Conservation (phyloP, 2,797 vertebrate species). For the Gobio occitaniae region DNA sequence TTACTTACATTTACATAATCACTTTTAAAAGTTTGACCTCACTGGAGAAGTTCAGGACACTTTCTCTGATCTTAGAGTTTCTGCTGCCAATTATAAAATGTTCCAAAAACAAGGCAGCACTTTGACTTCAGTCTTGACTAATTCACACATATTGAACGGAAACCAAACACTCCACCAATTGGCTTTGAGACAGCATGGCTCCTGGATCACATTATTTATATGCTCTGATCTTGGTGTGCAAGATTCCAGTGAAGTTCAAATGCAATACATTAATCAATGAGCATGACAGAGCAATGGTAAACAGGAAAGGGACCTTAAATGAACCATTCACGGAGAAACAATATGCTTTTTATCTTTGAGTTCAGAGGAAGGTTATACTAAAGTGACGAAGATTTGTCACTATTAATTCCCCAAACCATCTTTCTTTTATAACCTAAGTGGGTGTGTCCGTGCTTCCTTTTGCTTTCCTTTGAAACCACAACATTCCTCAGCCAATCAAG, state of each 20-base stretch:
- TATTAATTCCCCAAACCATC: not conserved
- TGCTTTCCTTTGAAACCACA: conserved; percentile 68
- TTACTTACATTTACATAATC: not conserved
- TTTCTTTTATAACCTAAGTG: not conserved
- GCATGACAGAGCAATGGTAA: not conserved
- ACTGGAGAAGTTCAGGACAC: not conserved
- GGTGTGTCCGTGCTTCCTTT: not conserved
- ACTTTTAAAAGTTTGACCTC: not conserved
- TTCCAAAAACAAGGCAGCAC: conserved; percentile 7
- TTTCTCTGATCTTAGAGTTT: not conserved
- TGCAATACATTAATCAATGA: not conserved
- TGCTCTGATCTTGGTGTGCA: not conserved
- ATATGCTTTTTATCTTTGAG: conserved; percentile 16
- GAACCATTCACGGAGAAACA: conserved; percentile 17
- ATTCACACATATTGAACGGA: not conserved
- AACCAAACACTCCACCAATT: conserved; percentile 6
- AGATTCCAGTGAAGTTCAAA: not conserved
- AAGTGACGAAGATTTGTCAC: not conserved
- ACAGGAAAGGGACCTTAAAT: not conserved
- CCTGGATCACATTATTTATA: not conserved
- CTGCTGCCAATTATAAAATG: not conserved
- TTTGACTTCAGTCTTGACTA: not conserved
- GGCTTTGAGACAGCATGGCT: not conserved
- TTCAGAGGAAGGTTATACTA: not conserved
- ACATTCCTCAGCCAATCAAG: conserved; percentile 75